These are phyloP conservation scores for Plecturocebus donacophilus DNA, from an alignment of 2,113 vertebrate genomes.

Conservation along the genomic window DNA sequence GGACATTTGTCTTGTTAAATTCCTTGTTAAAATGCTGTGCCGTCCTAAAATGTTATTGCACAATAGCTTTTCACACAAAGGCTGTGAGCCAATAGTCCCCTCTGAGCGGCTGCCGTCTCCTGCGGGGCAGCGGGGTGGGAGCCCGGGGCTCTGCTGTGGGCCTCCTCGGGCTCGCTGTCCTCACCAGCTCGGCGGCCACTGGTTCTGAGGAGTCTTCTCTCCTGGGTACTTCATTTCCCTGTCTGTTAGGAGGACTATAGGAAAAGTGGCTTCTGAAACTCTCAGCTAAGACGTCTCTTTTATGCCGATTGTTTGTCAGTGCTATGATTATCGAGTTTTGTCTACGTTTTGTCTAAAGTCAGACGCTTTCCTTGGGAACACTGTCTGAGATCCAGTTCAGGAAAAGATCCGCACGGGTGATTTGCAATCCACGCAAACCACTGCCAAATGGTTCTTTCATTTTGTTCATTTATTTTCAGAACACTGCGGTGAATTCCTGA, in stretches of 20 bases:
- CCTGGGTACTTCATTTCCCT: neutral
- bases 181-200: slow-evolving; percentile 38
- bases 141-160: slow-evolving; percentile 24
- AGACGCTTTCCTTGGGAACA: neutral
- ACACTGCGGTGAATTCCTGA: neutral
- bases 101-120: slow-evolving; percentile 65
- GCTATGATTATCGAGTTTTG: neutral
- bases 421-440: neutral
- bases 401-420: neutral
- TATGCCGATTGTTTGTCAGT: neutral
- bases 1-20: slow-evolving; percentile 73
- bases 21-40: slow-evolving; percentile 74
- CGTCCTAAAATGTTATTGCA: slow-evolving; percentile 75
- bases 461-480: slow-evolving; percentile 44
- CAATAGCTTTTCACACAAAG: slow-evolving; percentile 76
- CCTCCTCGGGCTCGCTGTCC: slow-evolving; percentile 6
- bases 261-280: slow-evolving; percentile 19
- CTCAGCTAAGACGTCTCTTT: neutral
- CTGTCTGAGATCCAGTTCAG: neutral
- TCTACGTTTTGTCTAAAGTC: neutral
- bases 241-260: neutral
- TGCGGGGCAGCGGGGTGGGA: slow-evolving; percentile 4
- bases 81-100: slow-evolving; percentile 59
- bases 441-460: neutral
- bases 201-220: neutral